Base-by-base conservation (phyloP, 2,797 vertebrate genomes). In the Limosa lapponica region DNA sequence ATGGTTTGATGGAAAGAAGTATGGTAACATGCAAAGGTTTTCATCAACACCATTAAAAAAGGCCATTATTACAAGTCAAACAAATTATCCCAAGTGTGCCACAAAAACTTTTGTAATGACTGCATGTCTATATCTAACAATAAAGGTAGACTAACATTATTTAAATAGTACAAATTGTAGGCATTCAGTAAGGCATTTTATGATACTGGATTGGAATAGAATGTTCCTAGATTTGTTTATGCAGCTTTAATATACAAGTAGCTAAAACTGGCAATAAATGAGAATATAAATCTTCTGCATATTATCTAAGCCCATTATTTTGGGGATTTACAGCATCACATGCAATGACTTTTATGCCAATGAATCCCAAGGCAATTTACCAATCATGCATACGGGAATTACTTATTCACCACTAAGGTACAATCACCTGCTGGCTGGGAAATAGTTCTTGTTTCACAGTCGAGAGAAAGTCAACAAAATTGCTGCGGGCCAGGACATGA, bases 281-380 rank as follows among this genome's bases (percentile, higher is more conserved):
- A 97, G 90, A 96, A 93, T 84, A 90, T 97, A 95, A 95, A 95
- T 96, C 93, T 95, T 88, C 80, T 83, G 32, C 65, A 86, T 88
- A 94, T 89, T 77, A 96, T 73, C 90, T 77, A 87, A 89, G 79
- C 43, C 90, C 48, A 85, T 92, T 95, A 93, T 69, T 91, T 95
- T 37, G 1, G 74, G 72, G 93, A 96, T 91, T 96, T 91, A 96
- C 91, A 87, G 71, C 92, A 93, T 80, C 55, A 61, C 66, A 79
- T 58, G 66, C 87, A 87, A 84, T 82, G 89, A 77, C 43, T 96
- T 90, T 92, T 84, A 93, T 71, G 75, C 59, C 59, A 92, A 73
- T 74, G 71, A 89, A 95, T 93, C 75, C 79, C 93, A 96, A 90
- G 93, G 70, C 79, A 90, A 81, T 97, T 95, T 91, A 91, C 62